Percentiles rank a stretch among this genome's conserved stretches.
These are phyloP conservation scores for Rambutsinella grinnellia DNA, from an alignment of 2,888 invertebrate genomes.

Conservation along the genomic window DNA sequence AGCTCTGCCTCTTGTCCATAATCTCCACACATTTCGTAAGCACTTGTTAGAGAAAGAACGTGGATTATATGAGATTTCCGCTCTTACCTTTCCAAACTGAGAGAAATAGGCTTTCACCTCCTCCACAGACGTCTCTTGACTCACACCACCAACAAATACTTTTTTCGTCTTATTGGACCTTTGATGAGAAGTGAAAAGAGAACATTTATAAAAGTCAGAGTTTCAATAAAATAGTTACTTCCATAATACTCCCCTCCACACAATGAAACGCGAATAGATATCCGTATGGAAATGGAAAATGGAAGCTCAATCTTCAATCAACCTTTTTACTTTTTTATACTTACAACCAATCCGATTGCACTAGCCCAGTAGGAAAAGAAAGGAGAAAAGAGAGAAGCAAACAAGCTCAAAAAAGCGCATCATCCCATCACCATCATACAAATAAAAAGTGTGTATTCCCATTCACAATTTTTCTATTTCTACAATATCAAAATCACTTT, in stretches of 20 bases:
- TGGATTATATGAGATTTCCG: too few species aligned
- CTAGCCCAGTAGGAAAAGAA: background rate
- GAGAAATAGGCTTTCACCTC: conserved; percentile 68
- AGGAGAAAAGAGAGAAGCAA: background rate
- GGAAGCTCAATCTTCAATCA: too few species aligned
- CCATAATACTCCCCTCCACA: background rate
- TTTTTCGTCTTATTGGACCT: conserved; percentile 67
- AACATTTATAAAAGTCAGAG: conserved; percentile 57
- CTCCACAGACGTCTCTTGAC: conserved; percentile 68
- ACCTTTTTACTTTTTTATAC: too few species aligned
- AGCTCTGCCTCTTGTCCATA: too few species aligned
- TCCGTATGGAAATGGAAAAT: background rate
- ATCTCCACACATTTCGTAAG: too few species aligned
- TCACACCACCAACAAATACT: conserved; percentile 68
- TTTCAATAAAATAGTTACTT: too few species aligned
- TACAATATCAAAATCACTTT: conserved; percentile 22
- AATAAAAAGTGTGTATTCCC: background rate
- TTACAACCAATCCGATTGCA: too few species aligned
- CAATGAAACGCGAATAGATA: background rate
- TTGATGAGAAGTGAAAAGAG: conserved; percentile 56
- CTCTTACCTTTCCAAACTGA: conserved; percentile 67
- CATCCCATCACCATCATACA: conserved; percentile 1
- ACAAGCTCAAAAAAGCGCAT: background rate
- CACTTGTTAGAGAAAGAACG: too few species aligned
- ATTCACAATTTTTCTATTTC: conserved; percentile 1